Evolutionary conservation across 2,113 vertebrate species (phyloP).

Genomic region (Numenius arquata): DNA sequence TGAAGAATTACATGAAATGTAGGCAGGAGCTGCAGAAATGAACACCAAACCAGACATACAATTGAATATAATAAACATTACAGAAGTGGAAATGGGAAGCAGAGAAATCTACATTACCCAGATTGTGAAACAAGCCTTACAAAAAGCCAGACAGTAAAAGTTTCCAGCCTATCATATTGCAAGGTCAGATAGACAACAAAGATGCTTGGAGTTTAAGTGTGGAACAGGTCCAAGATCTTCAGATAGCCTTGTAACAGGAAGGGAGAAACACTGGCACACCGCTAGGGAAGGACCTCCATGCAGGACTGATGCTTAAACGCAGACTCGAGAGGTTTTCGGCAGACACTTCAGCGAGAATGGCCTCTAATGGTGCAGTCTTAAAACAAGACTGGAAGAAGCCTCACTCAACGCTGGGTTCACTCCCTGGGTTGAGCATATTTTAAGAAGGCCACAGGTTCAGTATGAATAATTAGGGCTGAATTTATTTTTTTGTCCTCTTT

Average conservation of each 20-base stretch:
- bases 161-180: slow-evolving; percentile 21
- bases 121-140: slow-evolving; percentile 14
- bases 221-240: slow-evolving; percentile 40
- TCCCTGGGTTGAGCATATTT: neutral
- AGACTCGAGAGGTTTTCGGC: neutral
- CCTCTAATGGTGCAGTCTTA: neutral
- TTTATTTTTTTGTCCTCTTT: neutral
- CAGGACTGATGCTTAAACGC: neutral
- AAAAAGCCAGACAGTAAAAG: neutral
- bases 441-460: neutral
- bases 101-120: neutral
- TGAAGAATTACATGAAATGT: neutral
- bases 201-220: slow-evolving; percentile 9
- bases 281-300: neutral
- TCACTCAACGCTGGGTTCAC: neutral
- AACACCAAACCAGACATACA: neutral
- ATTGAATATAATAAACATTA: neutral
- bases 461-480: slow-evolving; percentile 11
- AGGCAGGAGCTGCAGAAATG: slow-evolving; percentile 29
- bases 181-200: slow-evolving; percentile 27
- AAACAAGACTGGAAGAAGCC: neutral
- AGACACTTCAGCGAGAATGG: neutral
- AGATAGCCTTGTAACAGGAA: neutral
- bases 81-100: slow-evolving; percentile 30
- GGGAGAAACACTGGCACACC: neutral